Evolutionary conservation across 2,888 invertebrate species (phyloP).

Genomic region (Volucella inanis): DNA sequence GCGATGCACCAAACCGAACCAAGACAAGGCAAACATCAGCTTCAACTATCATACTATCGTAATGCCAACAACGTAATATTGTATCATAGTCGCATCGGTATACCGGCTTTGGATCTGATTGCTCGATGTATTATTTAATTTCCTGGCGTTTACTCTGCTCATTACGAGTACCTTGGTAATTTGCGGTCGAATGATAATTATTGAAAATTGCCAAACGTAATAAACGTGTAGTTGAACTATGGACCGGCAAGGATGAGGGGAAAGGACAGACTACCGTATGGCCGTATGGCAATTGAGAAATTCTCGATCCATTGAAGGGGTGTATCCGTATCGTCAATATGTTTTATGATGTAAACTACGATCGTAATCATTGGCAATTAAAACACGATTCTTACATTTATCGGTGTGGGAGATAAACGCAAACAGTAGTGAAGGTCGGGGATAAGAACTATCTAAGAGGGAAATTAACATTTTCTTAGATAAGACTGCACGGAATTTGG

Average conservation of each 20-base stretch:
- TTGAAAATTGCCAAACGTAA: constrained; percentile 60
- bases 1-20: constrained; percentile 29
- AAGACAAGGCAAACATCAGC: constrained; percentile 34
- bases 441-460: neutral
- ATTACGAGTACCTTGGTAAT: constrained; percentile 38
- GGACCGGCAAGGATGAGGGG: constrained; percentile 12
- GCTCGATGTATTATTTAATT: constrained; percentile 63
- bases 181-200: constrained; percentile 64
- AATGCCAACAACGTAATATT: constrained; percentile 48
- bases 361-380: constrained; percentile 4
- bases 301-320: neutral
- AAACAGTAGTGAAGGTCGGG: neutral
- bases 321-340: neutral
- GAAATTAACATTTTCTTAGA: constrained; percentile 23
- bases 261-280: neutral
- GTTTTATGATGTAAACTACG: neutral
- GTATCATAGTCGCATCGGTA: constrained; percentile 14
- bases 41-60: constrained; percentile 22
- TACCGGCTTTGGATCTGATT: constrained; percentile 35
- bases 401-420: neutral
- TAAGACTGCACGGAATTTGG: neutral
- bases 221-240: constrained; percentile 39
- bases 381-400: neutral
- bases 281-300: constrained; percentile 4
- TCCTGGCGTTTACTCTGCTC: constrained; percentile 47